Base-by-base conservation (phyloP, 1,140 invertebrate genomes). In the Scaptodrosophila lebanonensis region DNA sequence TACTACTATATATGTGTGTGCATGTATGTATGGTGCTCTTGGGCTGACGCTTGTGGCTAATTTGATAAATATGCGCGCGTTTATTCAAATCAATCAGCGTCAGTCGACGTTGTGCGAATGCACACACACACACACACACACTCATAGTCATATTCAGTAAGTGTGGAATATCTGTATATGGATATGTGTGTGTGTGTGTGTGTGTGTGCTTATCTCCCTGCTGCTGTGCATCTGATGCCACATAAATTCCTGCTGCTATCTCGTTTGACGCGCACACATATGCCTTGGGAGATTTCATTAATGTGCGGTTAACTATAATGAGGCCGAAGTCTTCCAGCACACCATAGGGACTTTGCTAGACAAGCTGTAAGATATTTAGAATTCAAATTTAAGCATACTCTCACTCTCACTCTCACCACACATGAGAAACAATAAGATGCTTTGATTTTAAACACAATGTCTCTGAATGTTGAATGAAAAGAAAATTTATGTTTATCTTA, bases 41-140 rank as follows among this genome's bases (percentile, higher is more conserved):
- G 36, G 48, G 38, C 51, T 58, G 57, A 54, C 50, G 53, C 57
- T 70, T 82, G 75, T 57, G 75, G 75, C 66, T 82, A 82, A 82
- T 82, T 82, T 82, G 75, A 82, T 82, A 82, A 82, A 82, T 82
- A 82, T 70, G 75, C 66, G 49, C 75, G 75, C 75, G 66, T 82
- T 82, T 82, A 82, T 82, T 82, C 75, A 82, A 82, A 82, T 82
- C 75, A 82, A 82, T 82, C 75, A 82, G 75, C 76, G 75, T 82
- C 75, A 75, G 66, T 39, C 42, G 57, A 36, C 57, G 53, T 40
- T 38, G 32, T 22, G 17, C 12, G 32, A 33, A 33, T 33, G 32
- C 3, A n/a, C 8, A 11, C 12, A n/a, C 12, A 4, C 32, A 13
- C 12, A 8, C 32, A 25, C 3, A n/a, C 32, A n/a, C n/a, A n/a